phyloP scores from a whole-genome alignment of 1,140 invertebrate species.

The Macrosteles quadrilineatus region DNA sequence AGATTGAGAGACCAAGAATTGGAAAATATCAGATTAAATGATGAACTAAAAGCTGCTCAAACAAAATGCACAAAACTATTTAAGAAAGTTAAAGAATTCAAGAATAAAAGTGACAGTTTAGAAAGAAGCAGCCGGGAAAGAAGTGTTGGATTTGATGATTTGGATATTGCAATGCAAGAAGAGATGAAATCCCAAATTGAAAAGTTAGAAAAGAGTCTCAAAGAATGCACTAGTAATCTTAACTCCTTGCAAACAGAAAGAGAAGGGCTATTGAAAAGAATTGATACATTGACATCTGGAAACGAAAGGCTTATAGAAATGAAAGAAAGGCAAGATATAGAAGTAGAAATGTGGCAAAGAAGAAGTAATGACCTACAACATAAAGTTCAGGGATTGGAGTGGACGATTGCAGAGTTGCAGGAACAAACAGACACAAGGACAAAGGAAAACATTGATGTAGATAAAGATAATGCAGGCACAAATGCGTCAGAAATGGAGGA shows the following conservation, averaged over 20 bases:
- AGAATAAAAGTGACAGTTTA: constrained; percentile 62
- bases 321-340: constrained; percentile 76
- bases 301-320: constrained; percentile 75
- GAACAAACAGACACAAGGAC: constrained; percentile 46
- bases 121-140: constrained; percentile 57
- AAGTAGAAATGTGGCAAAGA: constrained; percentile 65
- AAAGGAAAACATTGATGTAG: background rate
- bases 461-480: background rate
- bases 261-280: constrained; percentile 64
- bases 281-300: constrained; percentile 73
- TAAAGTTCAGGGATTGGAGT: constrained; percentile 48
- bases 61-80: constrained; percentile 67
- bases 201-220: constrained; percentile 63
- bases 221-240: constrained; percentile 57
- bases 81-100: constrained; percentile 75
- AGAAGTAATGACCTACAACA: constrained; percentile 62
- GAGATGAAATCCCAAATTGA: constrained; percentile 69
- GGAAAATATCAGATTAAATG: constrained; percentile 53
- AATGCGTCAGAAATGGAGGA: constrained; percentile 35
- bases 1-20: constrained; percentile 54
- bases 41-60: constrained; percentile 62
- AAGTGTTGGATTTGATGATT: constrained; percentile 59
- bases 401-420: constrained; percentile 53
- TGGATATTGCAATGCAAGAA: constrained; percentile 73
- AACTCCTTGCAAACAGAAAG: constrained; percentile 65